Evolutionary conservation across 2,797 vertebrate genomes (phyloP), one percentile per base, ranked within the genome.

Genomic region (Clarias fuscus): DNA sequence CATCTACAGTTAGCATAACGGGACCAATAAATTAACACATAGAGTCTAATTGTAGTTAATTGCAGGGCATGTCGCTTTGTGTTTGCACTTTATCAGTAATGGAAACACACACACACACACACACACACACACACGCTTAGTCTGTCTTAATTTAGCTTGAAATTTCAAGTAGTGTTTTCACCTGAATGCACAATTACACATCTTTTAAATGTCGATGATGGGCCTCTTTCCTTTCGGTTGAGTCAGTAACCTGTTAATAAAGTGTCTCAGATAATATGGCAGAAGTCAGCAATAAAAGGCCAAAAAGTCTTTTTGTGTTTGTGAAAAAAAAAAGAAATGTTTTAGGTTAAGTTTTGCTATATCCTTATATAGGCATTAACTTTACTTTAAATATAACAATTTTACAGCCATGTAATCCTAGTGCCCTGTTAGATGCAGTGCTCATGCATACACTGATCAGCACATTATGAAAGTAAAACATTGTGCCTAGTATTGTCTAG

Each of bases 1-100:
- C 27, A 18, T 62, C 61, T 40, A 79, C 20, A 79, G 76, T 76
- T 56, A 56, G 48, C 15, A 7, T 61, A 88, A 89, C 58, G 62
- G 80, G 82, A 86, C 64, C 86, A 86, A 84, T 88, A 85, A 83
- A 87, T 87, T 84, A 90, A 76, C 82, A 73, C 85, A 84, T 78
- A 72, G 61, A 83, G 86, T 87, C 89, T 87, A 91, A 88, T 88
- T 82, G 56, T 48, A 70, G 62, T 84, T 77, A 85, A 82, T 33
- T 62, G 33, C 37, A n/a, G 13, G 61, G 59, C 33, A 62, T 24
- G 58, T 62, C 58, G 17, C 7, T 64, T 18, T 80, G 61, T 79
- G n/a, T 64, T 33, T 64, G 33, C 59, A 61, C 58, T 75, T 61
- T 75, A 62, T 68, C 71, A 82, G 24, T 43, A 79, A 27, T 22